Conservation (phyloP, 2,888 invertebrate species). For the Cenopis cana region DNA sequence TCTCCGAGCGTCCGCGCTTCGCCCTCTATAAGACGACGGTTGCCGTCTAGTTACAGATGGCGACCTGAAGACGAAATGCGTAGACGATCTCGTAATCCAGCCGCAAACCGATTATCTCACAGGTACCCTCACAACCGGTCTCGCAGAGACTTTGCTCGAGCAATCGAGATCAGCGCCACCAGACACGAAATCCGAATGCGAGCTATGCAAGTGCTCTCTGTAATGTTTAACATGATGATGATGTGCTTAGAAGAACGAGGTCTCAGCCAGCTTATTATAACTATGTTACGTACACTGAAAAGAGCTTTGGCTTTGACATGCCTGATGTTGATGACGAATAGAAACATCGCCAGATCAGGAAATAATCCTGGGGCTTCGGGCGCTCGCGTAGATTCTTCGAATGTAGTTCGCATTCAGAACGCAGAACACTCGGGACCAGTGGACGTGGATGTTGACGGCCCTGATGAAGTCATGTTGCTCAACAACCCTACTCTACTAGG, state of each 20-base stretch:
- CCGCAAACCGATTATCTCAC: conserved; percentile 60
- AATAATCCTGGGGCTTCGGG: conserved; percentile 57
- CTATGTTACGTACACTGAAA: conserved; percentile 76
- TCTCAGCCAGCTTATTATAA: conserved; percentile 76
- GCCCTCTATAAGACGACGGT: conserved; percentile 62
- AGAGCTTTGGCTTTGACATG: conserved; percentile 79
- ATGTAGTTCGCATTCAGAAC: conserved; percentile 74
- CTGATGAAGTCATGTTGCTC: conserved; percentile 63
- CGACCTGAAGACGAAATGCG: conserved; percentile 70
- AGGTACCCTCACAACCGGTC: conserved; percentile 61
- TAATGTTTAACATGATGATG: conserved; percentile 84
- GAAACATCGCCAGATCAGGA: conserved; percentile 57
- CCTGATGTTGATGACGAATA: conserved; percentile 77
- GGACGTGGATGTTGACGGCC: conserved; percentile 75
- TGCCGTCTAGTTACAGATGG: conserved; percentile 66
- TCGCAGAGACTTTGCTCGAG: conserved; percentile 68
- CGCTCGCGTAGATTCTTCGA: conserved; percentile 66
- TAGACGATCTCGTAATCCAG: conserved; percentile 62
- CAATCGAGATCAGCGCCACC: conserved; percentile 75
- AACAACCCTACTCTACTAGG: conserved; percentile 44
- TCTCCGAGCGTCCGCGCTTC: conserved; percentile 57
- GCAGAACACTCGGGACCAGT: conserved; percentile 73
- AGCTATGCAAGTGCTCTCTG: conserved; percentile 80
- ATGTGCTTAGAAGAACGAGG: conserved; percentile 79
- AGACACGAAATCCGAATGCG: conserved; percentile 80